Percentiles rank a stretch among this genome's conserved stretches.
Evolutionary conservation across 2,888 invertebrate species (phyloP).

Genomic region (Cheilosia vernalis): DNA sequence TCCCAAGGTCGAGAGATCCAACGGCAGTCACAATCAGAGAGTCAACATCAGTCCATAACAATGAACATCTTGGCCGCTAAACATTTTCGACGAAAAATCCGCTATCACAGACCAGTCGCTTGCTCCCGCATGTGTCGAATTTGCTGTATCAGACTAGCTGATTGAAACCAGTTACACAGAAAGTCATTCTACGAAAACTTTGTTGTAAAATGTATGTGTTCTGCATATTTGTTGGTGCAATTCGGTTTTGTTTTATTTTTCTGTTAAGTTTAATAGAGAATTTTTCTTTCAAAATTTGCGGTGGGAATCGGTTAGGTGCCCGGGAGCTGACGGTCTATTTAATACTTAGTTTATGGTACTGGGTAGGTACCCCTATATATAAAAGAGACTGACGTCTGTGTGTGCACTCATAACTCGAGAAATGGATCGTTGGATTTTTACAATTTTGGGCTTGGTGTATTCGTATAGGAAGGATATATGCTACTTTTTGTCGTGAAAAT

Average conservation of each 20-base stretch:
- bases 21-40: background rate
- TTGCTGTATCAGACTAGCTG: background rate
- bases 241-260: background rate
- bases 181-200: background rate
- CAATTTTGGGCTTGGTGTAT: too few relatives aligned
- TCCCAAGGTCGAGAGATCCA: background rate
- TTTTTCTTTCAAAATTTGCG: too few relatives aligned
- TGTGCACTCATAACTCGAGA: too few relatives aligned
- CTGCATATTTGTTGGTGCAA: too few relatives aligned
- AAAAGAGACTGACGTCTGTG: too few relatives aligned
- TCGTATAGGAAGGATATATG: too few relatives aligned
- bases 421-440: too few relatives aligned
- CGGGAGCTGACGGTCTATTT: too few relatives aligned
- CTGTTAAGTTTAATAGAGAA: background rate
- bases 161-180: background rate
- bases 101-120: background rate
- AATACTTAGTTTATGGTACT: too few relatives aligned
- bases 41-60: background rate
- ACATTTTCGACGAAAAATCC: background rate
- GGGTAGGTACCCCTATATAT: too few relatives aligned
- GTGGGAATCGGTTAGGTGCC: too few relatives aligned
- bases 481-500: too few relatives aligned
- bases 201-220: conserved; percentile 5
- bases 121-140: background rate
- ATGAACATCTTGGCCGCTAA: background rate